Conservation (phyloP, 2,888 invertebrate species). For the Dolomedes plantarius region DNA sequence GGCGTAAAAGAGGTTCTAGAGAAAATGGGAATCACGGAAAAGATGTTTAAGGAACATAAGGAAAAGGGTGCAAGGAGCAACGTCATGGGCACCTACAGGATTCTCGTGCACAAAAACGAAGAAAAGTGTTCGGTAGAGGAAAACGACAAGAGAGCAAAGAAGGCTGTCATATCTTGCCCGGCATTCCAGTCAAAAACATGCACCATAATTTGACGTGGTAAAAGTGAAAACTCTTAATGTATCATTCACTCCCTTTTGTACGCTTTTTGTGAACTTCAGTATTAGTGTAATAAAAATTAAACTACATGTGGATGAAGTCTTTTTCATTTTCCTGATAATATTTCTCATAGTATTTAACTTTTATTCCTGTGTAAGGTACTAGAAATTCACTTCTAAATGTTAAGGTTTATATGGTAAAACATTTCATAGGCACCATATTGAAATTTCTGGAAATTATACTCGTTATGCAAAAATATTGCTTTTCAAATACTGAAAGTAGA, state of each 20-base stretch:
- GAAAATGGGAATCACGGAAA: conserved; percentile 67
- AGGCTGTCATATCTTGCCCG: conserved; percentile 36
- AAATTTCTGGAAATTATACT: too few species aligned
- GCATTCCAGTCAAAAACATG: conserved; percentile 55
- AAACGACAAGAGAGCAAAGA: conserved; percentile 30
- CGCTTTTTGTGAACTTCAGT: not conserved
- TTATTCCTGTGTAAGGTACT: too few species aligned
- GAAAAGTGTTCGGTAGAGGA: conserved; percentile 20
- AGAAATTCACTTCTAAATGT: too few species aligned
- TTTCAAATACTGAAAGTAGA: too few species aligned
- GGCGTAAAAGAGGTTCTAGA: conserved; percentile 39
- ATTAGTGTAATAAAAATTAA: not conserved
- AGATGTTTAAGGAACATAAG: conserved; percentile 52
- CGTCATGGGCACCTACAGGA: conserved; percentile 69
- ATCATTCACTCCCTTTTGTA: not conserved
- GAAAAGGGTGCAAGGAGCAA: conserved; percentile 66
- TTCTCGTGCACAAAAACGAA: conserved; percentile 60
- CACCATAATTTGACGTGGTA: conserved; percentile 27
- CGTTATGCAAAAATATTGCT: too few species aligned
- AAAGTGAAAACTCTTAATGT: not conserved
- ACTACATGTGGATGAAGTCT: too few species aligned
- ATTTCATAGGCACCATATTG: too few species aligned
- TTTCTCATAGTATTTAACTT: too few species aligned
- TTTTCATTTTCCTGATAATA: too few species aligned
- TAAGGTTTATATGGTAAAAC: too few species aligned